These are phyloP conservation scores for Proteles cristata DNA, from an alignment of 2,113 vertebrate species.

Conservation along the genomic window DNA sequence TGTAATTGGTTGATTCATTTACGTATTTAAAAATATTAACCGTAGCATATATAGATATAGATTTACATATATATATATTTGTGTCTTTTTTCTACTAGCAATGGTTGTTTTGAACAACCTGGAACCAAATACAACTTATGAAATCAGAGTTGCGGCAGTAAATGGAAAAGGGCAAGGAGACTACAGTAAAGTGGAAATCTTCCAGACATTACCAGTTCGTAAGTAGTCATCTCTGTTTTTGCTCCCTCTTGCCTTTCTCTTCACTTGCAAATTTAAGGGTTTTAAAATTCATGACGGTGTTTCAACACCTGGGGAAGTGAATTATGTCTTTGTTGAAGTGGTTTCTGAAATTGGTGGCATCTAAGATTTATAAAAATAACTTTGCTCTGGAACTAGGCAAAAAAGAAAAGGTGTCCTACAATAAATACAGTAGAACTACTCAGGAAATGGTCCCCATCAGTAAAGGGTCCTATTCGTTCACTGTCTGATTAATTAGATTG, in stretches of 20 bases:
- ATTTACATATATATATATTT: no score
- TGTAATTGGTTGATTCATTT: neutral
- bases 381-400: neutral
- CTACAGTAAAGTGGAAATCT: slow-evolving; percentile 95
- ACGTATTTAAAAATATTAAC: neutral
- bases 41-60: neutral
- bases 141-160: slow-evolving; percentile 96
- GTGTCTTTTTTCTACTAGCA: slow-evolving; percentile 83
- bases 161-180: slow-evolving; percentile 99
- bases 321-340: neutral
- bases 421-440: neutral
- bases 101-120: slow-evolving; percentile 93
- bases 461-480: neutral
- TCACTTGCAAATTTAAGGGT: slow-evolving; percentile 28
- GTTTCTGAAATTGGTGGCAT: neutral
- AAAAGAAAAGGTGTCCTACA: neutral
- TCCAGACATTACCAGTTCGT: slow-evolving; percentile 98
- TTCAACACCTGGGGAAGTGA: neutral
- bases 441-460: neutral
- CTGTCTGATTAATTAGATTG: neutral
- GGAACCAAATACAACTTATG: slow-evolving; percentile 98
- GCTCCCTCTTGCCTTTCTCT: neutral
- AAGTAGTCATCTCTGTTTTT: slow-evolving; percentile 82
- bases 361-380: neutral
- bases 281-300: neutral